These are phyloP conservation scores for Phaonia tiefii DNA, from an alignment of 2,888 invertebrate genomes.

Conservation along the genomic window DNA sequence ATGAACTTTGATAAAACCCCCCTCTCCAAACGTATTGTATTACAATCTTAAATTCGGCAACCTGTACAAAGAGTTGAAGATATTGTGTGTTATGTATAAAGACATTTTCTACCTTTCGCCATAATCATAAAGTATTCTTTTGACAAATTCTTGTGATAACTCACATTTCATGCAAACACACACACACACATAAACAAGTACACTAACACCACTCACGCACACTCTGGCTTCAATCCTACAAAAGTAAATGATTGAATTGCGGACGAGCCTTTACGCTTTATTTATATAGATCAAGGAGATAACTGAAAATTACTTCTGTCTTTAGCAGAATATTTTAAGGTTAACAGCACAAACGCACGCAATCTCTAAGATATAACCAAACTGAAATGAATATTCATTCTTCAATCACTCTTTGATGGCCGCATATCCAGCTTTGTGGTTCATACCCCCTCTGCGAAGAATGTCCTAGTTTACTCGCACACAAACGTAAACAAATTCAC, in stretches of 20 bases:
- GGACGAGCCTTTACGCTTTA: not conserved
- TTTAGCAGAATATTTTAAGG: slow-evolving; percentile 19
- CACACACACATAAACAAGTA: not conserved
- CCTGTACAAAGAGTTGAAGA: too few relatives aligned
- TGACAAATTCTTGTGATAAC: slow-evolving; percentile 50
- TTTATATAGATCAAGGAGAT: slow-evolving; percentile 12
- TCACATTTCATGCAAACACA: slow-evolving; percentile 20
- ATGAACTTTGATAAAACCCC: too few relatives aligned
- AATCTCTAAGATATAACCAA: slow-evolving; percentile 17
- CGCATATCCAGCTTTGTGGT: not conserved
- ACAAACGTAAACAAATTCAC: too few relatives aligned
- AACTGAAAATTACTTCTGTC: slow-evolving; percentile 21
- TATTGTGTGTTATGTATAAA: too few relatives aligned
- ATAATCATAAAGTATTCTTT: slow-evolving; percentile 21
- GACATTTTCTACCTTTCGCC: slow-evolving; percentile 27
- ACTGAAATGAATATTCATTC: slow-evolving; percentile 11
- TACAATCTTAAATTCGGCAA: too few relatives aligned
- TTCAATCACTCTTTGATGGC: slow-evolving; percentile 28
- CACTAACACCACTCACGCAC: not conserved
- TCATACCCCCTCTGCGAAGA: too few relatives aligned
- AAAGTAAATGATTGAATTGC: slow-evolving; percentile 10
- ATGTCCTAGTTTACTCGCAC: not conserved
- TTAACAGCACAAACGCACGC: slow-evolving; percentile 40
- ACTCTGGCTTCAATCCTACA: not conserved
- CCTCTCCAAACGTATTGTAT: too few relatives aligned